Conservation (phyloP, 2,113 vertebrate species). For the Oreotrochilus melanogaster region DNA sequence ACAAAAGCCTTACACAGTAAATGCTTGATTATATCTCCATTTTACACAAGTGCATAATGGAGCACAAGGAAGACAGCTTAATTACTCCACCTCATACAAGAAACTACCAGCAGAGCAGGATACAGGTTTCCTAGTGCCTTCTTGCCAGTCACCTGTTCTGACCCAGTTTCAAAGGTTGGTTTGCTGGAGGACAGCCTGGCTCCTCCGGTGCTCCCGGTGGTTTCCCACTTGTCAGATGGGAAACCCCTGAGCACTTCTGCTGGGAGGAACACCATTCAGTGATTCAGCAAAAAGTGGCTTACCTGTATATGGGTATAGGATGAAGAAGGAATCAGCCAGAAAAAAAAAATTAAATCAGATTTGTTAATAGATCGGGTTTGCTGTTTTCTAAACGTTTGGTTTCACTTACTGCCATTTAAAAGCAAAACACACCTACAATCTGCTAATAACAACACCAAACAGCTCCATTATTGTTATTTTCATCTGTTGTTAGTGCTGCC, state of each 20-base stretch:
- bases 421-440: neutral
- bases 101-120: neutral
- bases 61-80: neutral
- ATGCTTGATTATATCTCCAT: neutral
- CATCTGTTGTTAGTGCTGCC: neutral
- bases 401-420: neutral
- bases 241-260: neutral
- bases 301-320: neutral
- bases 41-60: neutral
- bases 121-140: neutral
- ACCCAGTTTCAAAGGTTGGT: conserved; percentile 7
- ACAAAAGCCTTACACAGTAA: neutral
- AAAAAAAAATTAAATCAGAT: neutral
- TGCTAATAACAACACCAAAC: neutral
- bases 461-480: neutral
- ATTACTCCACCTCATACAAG: neutral
- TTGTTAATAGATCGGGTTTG: neutral
- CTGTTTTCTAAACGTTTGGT: neutral
- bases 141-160: neutral
- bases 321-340: neutral
- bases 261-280: neutral
- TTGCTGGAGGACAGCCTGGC: neutral
- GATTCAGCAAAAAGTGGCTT: conserved; percentile 34
- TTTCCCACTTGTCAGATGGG: conserved; percentile 22
- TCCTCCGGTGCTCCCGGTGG: neutral